Base-by-base conservation (phyloP, 2,888 invertebrate species). In the Rhopalosiphum nymphaeae region DNA sequence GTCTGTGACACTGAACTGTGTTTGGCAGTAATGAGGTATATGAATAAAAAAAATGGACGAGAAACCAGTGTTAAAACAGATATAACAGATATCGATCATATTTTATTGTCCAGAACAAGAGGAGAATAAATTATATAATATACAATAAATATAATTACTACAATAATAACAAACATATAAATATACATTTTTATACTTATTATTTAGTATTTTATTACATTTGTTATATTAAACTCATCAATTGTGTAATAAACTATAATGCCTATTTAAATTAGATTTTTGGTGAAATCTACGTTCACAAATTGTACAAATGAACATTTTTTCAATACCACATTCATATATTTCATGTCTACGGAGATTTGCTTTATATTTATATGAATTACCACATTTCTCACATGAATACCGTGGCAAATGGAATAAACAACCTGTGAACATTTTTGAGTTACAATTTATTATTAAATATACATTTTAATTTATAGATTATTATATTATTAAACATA, bases 251-350 rank as follows among this genome's bases (percentile, higher is more conserved):
- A 85, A 91, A 29, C 85, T 87, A 92, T 91, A 94, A 92, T 95
- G 95, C 86, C 94, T 94, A 93, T 95, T 95, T n/a, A 95, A 94
- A 57, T 95, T 95, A 3, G 94, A 95, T 94, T 95, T 95, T 88
- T 95, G 95, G n/a, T 94, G 93, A n/a, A 95, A 95, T 78, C 53
- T 94, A 36, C 94, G 93, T 67, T 95, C 95, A 95, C 96, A 96
- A 95, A 96, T 95, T 7, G 95, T 95, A 94, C 96, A 96, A 90
- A 95, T 95, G 94, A 96, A 96, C 93, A 95, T 95, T 10, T 96
- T 96, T 26, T 95, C 95, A 95, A 95, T 95, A 46, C 96, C 96
- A 95, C 96, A 96, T 95, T 96, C 96, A 93, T 96, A 95, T 94
- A 95, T 95, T 94, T 96, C 95, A 95, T 96, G 96, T 91, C 85